Conservation (phyloP, 2,888 invertebrate species). For the Spilosoma lubricipeda region DNA sequence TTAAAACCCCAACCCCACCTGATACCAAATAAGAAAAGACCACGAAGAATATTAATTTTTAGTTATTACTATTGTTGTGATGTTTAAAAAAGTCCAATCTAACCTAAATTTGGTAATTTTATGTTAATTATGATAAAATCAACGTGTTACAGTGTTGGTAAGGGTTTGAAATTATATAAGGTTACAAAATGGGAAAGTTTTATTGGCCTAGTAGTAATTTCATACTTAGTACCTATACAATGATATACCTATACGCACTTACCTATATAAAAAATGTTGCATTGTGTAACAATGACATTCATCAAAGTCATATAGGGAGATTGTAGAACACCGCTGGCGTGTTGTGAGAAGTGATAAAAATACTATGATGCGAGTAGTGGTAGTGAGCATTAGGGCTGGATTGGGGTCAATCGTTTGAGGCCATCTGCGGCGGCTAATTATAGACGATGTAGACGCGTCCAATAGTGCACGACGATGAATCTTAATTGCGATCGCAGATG, state of each 20-base stretch:
- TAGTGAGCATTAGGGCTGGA: conserved; percentile 78
- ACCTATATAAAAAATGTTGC: neutral
- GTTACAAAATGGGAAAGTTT: neutral
- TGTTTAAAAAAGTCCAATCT: neutral
- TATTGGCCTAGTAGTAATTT: neutral
- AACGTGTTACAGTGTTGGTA: neutral
- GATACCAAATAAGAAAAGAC: neutral
- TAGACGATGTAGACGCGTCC: conserved; percentile 75
- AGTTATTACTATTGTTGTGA: neutral
- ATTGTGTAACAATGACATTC: conserved; percentile 37
- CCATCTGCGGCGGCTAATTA: conserved; percentile 84
- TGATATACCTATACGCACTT: neutral
- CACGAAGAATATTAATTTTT: neutral
- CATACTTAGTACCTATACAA: neutral
- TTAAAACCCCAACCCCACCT: neutral
- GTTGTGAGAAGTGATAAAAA: conserved; percentile 77
- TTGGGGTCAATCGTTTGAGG: conserved; percentile 85
- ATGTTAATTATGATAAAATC: neutral
- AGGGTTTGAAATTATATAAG: too few species aligned
- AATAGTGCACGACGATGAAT: conserved; percentile 73
- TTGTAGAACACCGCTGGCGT: conserved; percentile 57
- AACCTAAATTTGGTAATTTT: neutral
- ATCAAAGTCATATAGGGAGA: conserved; percentile 51
- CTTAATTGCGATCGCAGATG: conserved; percentile 69
- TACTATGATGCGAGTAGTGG: conserved; percentile 72